Evolutionary conservation across 1,140 invertebrate species (phyloP), one percentile per base, ranked within the genome.

Genomic region (Stegodyphus dumicola): DNA sequence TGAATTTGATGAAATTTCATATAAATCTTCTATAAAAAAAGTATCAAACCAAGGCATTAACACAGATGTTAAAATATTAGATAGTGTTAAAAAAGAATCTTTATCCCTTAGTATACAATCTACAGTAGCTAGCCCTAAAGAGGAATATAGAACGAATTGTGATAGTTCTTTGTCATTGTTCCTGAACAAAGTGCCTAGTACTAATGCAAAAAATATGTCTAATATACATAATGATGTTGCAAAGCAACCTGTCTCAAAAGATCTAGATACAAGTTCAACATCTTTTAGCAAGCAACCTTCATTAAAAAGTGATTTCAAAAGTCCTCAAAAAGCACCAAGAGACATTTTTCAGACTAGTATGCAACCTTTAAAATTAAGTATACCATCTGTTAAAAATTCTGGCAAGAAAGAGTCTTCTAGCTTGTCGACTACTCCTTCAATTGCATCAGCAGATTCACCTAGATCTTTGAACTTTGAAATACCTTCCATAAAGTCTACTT

Each of bases 321-420:
- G 64, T 60, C 64, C 73, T 17, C 64, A 73, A 6, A 77, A 70
- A 70, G 7, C 73, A 49, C 64, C 81, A n/a, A 75, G 73, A n/a
- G 81, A 85, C 77, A 85, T 85, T 56, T 85, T 85, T 64, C 60
- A 85, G 33, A 76, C 81, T 17, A 76, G 17, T 48, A 7, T 85
- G 5, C 64, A 53, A 10, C 81, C 81, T 60, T 48, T 85, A 17
- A 85, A 85, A 53, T 48, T 85, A 5, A 56, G 48, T 17, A 76
- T 76, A 49, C 81, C 73, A 48, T 33, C 74, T 18, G 33, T 33
- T 33, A 33, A 33, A 33, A 33, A 33, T 33, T 52, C 48, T 15
- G 77, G 18, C 7, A 85, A 70, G 17, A 70, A 69, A 17, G 73
- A 76, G 49, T 48, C 74, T 60, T 11, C 52, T 17, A 84, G 74